These are phyloP conservation scores for Spilarctia lutea DNA, from an alignment of 2,888 invertebrate genomes.

Conservation along the genomic window DNA sequence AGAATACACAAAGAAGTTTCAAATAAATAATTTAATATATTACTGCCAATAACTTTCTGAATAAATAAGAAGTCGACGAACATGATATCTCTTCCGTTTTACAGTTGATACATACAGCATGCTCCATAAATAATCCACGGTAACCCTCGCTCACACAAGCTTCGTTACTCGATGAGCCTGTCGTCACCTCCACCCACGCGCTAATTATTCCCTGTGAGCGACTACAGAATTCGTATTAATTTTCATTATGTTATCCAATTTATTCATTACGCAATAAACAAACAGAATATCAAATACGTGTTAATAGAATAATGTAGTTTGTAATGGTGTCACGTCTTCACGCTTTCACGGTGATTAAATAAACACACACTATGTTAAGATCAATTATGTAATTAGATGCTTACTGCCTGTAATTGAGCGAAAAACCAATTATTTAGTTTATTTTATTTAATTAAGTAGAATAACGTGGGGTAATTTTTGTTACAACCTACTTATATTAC, in stretches of 20 bases:
- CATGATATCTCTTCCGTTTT: background rate
- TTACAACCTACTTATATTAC: no score
- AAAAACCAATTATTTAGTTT: background rate
- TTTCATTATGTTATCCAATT: constrained; percentile 25
- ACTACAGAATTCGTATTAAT: constrained; percentile 18
- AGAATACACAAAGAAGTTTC: no score
- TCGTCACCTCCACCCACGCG: background rate
- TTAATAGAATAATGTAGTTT: constrained; percentile 15
- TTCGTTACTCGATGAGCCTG: background rate
- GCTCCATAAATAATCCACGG: background rate
- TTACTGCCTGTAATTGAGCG: background rate
- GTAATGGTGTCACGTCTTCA: constrained; percentile 12
- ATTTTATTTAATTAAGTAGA: background rate
- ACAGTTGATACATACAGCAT: background rate
- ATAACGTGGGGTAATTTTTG: background rate
- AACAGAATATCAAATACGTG: constrained; percentile 22
- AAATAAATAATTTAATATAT: no score
- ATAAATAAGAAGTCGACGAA: background rate
- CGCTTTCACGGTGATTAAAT: background rate
- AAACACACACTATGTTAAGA: background rate
- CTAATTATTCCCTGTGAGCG: constrained; percentile 13
- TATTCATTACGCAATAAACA: constrained; percentile 21
- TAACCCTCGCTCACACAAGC: background rate
- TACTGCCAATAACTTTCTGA: background rate
- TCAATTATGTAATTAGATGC: background rate